phyloP scores from a whole-genome alignment of 1,140 invertebrate species.

The Globodera rostochiensis region DNA sequence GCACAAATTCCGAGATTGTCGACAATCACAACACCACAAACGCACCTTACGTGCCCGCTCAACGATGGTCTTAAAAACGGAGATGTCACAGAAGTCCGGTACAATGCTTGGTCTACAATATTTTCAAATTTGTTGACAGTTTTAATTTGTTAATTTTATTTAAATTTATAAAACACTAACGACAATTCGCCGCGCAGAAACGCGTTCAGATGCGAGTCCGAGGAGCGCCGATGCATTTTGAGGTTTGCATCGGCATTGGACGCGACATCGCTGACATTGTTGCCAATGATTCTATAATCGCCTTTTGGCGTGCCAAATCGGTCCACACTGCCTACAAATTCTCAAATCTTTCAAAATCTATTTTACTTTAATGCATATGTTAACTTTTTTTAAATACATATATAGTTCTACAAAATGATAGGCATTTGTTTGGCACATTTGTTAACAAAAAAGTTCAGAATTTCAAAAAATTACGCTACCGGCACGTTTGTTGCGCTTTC shows the following conservation, averaged over 20 bases:
- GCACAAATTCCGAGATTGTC: too few relatives aligned
- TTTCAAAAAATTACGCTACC: slow-evolving; percentile 26
- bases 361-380: not conserved
- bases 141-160: not conserved
- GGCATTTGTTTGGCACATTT: not conserved
- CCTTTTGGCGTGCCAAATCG: slow-evolving; percentile 40
- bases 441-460: slow-evolving; percentile 1
- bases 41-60: slow-evolving; percentile 49
- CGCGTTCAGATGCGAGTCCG: slow-evolving; percentile 59
- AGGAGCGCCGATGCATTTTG: slow-evolving; percentile 47
- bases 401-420: too few relatives aligned
- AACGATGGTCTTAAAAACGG: slow-evolving; percentile 63
- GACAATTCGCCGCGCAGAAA: slow-evolving; percentile 61
- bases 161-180: not conserved
- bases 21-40: too few relatives aligned
- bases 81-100: slow-evolving; percentile 64
- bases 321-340: slow-evolving; percentile 53
- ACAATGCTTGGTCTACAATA: slow-evolving; percentile 38
- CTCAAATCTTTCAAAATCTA: not conserved
- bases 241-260: not conserved
- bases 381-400: too few relatives aligned
- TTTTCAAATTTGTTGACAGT: too few relatives aligned
- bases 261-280: not conserved
- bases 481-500: slow-evolving; percentile 63
- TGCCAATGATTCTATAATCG: not conserved